These are phyloP conservation scores for Prochilodus magdalenae DNA, from an alignment of 2,113 vertebrate genomes.

Conservation along the genomic window DNA sequence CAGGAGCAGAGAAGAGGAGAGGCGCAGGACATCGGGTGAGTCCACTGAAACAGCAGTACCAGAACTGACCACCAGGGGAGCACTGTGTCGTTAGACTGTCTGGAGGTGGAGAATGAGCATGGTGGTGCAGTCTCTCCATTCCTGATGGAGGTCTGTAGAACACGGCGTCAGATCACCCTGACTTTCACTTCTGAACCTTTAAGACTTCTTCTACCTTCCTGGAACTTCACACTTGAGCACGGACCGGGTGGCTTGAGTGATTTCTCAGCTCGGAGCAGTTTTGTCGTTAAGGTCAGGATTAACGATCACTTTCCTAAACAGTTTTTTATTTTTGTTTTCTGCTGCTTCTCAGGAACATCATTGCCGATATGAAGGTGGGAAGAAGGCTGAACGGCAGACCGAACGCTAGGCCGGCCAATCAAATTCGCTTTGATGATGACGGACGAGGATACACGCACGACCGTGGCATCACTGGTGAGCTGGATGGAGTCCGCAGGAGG, in stretches of 20 bases:
- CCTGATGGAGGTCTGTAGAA: too few relatives aligned
- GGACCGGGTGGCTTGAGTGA: too few relatives aligned
- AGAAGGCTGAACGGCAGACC: slow-evolving; percentile 58
- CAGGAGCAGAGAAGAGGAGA: slow-evolving; percentile 75
- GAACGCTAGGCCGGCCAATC: slow-evolving; percentile 51
- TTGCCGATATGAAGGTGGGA: slow-evolving; percentile 86
- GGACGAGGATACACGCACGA: slow-evolving; percentile 61
- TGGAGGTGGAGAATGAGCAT: too few relatives aligned
- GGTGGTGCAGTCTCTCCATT: too few relatives aligned
- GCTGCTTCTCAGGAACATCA: slow-evolving; percentile 69
- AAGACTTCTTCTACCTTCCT: too few relatives aligned
- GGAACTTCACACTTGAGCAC: too few relatives aligned
- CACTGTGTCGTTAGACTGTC: too few relatives aligned
- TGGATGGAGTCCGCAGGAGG: slow-evolving; percentile 68
- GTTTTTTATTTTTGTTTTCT: neutral
- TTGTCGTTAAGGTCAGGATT: too few relatives aligned
- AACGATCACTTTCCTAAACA: too few relatives aligned
- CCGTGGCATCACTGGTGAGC: slow-evolving; percentile 47
- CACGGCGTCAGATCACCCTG: too few relatives aligned
- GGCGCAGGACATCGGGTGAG: slow-evolving; percentile 78
- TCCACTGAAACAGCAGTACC: neutral
- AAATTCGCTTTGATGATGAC: slow-evolving; percentile 84
- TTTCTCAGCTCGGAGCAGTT: too few relatives aligned
- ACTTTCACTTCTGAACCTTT: too few relatives aligned
- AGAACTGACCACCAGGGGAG: neutral